Evolutionary conservation across 2,113 vertebrate species (phyloP).

Genomic region (Lampris incognitus): DNA sequence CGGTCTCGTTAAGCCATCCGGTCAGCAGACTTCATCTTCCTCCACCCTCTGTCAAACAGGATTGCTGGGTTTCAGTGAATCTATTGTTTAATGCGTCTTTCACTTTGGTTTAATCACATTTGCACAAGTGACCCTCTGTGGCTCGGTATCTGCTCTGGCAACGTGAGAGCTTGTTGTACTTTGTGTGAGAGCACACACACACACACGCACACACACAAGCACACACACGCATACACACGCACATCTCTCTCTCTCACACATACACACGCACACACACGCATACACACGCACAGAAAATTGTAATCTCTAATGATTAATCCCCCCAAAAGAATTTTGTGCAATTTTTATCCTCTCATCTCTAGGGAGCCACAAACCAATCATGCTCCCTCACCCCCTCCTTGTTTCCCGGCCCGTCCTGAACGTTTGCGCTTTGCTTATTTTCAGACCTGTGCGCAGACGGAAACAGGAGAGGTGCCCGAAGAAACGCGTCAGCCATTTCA

Average conservation of each 20-base stretch:
- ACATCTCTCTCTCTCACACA: too few relatives aligned
- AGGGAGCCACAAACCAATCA: not conserved
- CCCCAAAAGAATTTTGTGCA: not conserved
- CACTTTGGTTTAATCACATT: slow-evolving; percentile 2
- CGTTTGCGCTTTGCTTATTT: not conserved
- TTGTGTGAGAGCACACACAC: not conserved
- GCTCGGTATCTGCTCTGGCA: not conserved
- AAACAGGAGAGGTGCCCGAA: not conserved
- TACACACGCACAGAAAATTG: not conserved
- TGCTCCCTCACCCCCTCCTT: not conserved
- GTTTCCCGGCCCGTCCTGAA: too few relatives aligned
- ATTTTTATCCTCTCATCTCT: not conserved
- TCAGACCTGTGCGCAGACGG: not conserved
- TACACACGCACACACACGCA: not conserved
- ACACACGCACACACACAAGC: not conserved
- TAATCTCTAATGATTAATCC: not conserved
- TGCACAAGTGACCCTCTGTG: not conserved
- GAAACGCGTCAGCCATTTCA: not conserved
- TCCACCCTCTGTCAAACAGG: not conserved
- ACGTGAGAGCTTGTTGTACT: not conserved
- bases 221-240: not conserved
- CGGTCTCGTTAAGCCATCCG: not conserved
- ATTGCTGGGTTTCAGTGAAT: not conserved
- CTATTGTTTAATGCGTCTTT: slow-evolving; percentile 2
- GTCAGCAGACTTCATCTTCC: not conserved